phyloP scores from a whole-genome alignment of 2,888 invertebrate genomes.

The Rutpela maculata region DNA sequence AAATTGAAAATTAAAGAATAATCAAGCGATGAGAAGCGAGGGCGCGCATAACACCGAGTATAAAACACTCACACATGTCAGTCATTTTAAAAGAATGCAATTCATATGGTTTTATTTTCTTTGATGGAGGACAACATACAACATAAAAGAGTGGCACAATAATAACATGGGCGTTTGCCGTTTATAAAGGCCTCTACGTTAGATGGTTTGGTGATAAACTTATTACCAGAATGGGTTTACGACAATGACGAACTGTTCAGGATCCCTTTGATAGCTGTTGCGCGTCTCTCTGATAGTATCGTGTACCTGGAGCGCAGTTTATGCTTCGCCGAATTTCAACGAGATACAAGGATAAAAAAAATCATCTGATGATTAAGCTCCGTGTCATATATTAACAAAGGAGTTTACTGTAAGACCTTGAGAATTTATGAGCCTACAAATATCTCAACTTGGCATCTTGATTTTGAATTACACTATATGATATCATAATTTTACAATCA shows the following conservation, averaged over 20 bases:
- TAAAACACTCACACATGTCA: conserved; percentile 24
- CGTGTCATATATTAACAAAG: neutral
- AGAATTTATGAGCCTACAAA: neutral
- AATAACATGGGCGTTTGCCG: conserved; percentile 24
- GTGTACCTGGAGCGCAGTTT: conserved; percentile 27
- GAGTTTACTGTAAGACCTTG: conserved; percentile 9
- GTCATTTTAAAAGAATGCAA: conserved; percentile 34
- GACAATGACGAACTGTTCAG: conserved; percentile 26
- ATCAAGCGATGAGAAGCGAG: conserved; percentile 7
- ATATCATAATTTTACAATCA: too few relatives aligned
- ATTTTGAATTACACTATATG: neutral
- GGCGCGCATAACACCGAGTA: neutral
- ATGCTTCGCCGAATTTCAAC: conserved; percentile 42
- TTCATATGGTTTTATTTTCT: conserved; percentile 38
- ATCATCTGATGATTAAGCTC: conserved; percentile 22
- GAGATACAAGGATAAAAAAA: conserved; percentile 15
- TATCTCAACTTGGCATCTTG: neutral
- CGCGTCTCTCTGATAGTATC: conserved; percentile 29
- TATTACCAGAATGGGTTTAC: conserved; percentile 13
- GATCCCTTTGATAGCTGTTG: conserved; percentile 22
- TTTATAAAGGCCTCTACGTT: conserved; percentile 17
- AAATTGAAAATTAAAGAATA: conserved; percentile 36
- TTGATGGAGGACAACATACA: conserved; percentile 24
- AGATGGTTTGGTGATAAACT: conserved; percentile 28
- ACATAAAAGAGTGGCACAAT: conserved; percentile 21